Percentiles rank a stretch among this genome's conserved stretches.
Conservation (phyloP, 2,113 vertebrate species). For the Rhinoptilus africanus region DNA sequence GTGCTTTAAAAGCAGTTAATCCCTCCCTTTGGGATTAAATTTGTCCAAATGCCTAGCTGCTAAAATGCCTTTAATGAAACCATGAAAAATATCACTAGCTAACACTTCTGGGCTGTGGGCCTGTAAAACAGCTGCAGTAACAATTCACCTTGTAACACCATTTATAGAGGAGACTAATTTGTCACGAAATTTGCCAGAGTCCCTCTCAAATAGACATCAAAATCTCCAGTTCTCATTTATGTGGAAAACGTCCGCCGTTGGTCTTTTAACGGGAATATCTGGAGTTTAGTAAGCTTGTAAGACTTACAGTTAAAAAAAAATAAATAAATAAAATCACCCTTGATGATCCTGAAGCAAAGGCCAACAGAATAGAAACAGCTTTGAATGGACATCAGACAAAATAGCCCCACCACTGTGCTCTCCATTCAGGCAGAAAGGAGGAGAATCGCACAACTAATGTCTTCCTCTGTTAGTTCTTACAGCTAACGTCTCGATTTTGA, state of each 20-base stretch:
- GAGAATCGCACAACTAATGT: background rate
- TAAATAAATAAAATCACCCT: background rate
- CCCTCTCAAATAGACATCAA: background rate
- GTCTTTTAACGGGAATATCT: background rate
- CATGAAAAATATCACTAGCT: background rate
- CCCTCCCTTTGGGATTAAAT: background rate
- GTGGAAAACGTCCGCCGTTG: background rate
- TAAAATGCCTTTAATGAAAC: background rate
- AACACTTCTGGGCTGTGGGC: background rate
- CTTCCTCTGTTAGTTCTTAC: background rate
- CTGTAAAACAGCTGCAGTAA: background rate
- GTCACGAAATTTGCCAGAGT: background rate
- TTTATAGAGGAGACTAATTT: background rate
- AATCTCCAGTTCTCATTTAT: background rate
- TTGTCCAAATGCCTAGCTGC: background rate
- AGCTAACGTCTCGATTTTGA: background rate
- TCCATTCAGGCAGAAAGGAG: background rate
- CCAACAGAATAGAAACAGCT: background rate
- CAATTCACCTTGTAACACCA: background rate
- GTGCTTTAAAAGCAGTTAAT: background rate
- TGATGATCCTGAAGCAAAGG: background rate
- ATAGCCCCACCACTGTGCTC: background rate
- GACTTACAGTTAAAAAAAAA: background rate
- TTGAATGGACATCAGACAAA: background rate
- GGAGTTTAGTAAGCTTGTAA: background rate